Base-by-base conservation (phyloP, 2,113 vertebrate genomes). In the Paramisgurnus dabryanus region DNA sequence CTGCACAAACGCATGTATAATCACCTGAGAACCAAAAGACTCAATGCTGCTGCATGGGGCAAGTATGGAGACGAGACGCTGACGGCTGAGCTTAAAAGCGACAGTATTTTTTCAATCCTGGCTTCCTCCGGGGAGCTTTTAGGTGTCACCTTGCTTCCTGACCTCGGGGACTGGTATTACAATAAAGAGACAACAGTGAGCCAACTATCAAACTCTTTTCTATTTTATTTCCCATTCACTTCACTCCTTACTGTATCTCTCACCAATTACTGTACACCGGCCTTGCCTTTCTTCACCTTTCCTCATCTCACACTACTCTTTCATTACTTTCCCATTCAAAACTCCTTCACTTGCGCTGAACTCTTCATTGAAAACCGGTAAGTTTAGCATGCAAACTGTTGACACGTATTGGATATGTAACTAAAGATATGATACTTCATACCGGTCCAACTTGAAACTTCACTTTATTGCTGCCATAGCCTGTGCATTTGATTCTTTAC, bases 401-500 rank as follows among this genome's bases (percentile, higher is more conserved):
- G 45, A 74, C 45, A 68, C 50, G 78, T 83, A 67, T 69, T 67
- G 47, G 57, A 82, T 67, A 78, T 78, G 43, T 73, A 49, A 75
- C 50, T 39, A 12, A 18, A 57, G 79, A 74, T 49, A 17, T 77
- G 61, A 34, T 58, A 0, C 41, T 17, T 60, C 40, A 34, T 65
- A 58, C 60, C 57, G 5, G n/a, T 34, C 5, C 61, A 70, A 49
- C 68, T 67, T 60, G 49, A 78, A 69, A 84, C 82, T 78, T 68
- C 81, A 80, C 27, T 34, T 34, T 87, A 83, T 84, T 90, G 84
- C 88, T 86, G 79, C 82, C 78, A 77, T 67, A 34, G 27, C 27
- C 27, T 65, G 40, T 53, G 69, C 69, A 81, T 77, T 72, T 78
- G 81, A 76, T 78, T 70, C 61, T 43, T 27, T 43, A 76, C 80